Evolutionary conservation across 2,797 vertebrate species (phyloP).

Genomic region (Austrolebias charrua): DNA sequence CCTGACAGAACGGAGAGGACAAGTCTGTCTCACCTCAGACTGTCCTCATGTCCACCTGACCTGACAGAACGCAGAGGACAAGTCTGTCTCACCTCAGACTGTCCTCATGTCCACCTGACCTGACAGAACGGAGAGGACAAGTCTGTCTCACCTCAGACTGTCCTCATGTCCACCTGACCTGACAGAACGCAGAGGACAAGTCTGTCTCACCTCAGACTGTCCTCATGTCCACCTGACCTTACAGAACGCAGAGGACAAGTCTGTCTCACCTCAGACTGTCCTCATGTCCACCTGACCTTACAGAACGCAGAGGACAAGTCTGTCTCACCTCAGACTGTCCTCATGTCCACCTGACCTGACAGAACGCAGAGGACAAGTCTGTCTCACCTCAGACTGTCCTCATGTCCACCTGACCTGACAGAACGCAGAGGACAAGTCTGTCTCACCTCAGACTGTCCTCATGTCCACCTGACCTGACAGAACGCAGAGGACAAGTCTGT

Average conservation of each 20-base stretch:
- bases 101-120: slow-evolving; percentile 68
- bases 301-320: background rate
- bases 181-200: background rate
- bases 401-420: too few relatives aligned
- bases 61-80: background rate
- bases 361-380: background rate
- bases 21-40: slow-evolving; percentile 82
- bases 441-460: slow-evolving; percentile 87
- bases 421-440: background rate
- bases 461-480: too few relatives aligned
- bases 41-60: slow-evolving; percentile 69
- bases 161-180: slow-evolving; percentile 51
- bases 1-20: background rate
- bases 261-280: slow-evolving; percentile 87
- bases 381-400: slow-evolving; percentile 87
- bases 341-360: too few relatives aligned
- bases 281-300: too few relatives aligned
- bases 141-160: slow-evolving; percentile 84
- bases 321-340: slow-evolving; percentile 87
- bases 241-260: background rate
- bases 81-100: slow-evolving; percentile 82
- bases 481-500: background rate
- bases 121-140: background rate
- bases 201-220: slow-evolving; percentile 86
- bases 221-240: too few relatives aligned